These are phyloP conservation scores for Mya arenaria DNA, from an alignment of 1,140 invertebrate species.

Conservation along the genomic window DNA sequence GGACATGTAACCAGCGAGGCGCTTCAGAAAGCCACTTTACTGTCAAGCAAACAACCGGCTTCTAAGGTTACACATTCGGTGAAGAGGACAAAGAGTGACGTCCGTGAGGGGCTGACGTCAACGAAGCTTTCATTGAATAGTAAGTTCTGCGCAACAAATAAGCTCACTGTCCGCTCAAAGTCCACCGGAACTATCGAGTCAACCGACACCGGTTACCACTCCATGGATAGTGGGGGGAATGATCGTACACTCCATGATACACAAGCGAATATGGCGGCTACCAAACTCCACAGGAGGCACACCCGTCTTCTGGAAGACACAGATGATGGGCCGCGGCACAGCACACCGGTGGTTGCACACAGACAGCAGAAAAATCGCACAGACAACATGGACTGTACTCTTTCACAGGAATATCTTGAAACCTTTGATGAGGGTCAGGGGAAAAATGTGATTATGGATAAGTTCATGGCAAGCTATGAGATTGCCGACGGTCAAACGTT, in stretches of 20 bases:
- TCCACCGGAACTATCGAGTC: conserved; percentile 34
- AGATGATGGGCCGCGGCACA: conserved; percentile 11
- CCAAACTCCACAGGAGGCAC: not conserved
- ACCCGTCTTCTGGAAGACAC: not conserved
- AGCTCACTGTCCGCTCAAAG: not conserved
- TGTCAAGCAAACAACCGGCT: not conserved
- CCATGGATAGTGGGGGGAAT: not conserved
- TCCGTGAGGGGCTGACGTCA: not conserved
- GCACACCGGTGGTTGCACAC: conserved; percentile 1
- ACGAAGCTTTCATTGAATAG: conserved; percentile 1
- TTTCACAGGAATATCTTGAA: not conserved
- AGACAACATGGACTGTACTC: not conserved
- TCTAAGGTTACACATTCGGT: not conserved
- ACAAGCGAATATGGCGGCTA: not conserved
- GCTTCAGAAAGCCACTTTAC: too few species aligned
- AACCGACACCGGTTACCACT: conserved; percentile 43
- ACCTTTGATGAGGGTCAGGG: conserved; percentile 13
- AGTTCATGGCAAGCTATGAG: conserved; percentile 42
- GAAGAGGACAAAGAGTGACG: not conserved
- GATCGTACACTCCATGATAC: too few species aligned
- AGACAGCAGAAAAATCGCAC: not conserved
- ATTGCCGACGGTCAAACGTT: not conserved
- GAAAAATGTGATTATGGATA: conserved; percentile 35
- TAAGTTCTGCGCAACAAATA: conserved; percentile 2
- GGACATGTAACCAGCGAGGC: conserved; percentile 31